phyloP scores from a whole-genome alignment of 2,888 invertebrate species.

The Augochlorella aurata region DNA sequence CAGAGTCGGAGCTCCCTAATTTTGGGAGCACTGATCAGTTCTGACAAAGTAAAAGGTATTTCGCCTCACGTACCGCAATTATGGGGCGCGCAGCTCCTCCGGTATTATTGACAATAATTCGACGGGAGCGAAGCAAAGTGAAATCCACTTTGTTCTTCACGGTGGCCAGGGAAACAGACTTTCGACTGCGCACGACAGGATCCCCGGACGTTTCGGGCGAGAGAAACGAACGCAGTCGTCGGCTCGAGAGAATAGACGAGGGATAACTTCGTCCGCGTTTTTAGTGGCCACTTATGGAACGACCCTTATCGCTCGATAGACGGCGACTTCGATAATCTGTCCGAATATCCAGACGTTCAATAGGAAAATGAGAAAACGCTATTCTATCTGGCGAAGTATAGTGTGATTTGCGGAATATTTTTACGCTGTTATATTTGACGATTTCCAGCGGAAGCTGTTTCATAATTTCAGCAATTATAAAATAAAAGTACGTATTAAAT shows the following conservation, averaged over 20 bases:
- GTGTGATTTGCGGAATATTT: too few relatives aligned
- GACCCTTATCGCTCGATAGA: conserved; percentile 32
- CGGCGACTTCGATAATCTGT: neutral
- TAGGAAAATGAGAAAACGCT: too few relatives aligned
- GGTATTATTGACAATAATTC: conserved; percentile 31
- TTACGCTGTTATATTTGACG: too few relatives aligned
- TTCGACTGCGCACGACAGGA: conserved; percentile 18
- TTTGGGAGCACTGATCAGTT: neutral
- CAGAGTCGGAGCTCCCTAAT: neutral
- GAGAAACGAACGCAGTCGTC: conserved; percentile 9
- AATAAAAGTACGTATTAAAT: too few relatives aligned
- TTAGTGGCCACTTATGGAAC: conserved; percentile 15
- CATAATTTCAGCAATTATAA: too few relatives aligned
- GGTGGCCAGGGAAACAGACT: neutral
- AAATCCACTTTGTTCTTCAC: conserved; percentile 23
- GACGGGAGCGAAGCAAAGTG: conserved; percentile 11
- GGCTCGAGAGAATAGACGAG: neutral
- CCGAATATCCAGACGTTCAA: neutral
- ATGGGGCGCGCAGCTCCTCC: neutral
- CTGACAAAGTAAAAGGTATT: neutral
- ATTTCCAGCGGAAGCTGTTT: too few relatives aligned
- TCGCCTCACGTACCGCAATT: conserved; percentile 1
- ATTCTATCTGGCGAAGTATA: too few relatives aligned
- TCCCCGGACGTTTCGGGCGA: conserved; percentile 1
- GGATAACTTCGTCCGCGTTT: neutral